Conservation (phyloP, 2,113 vertebrate species). For the Candoia aspera region DNA sequence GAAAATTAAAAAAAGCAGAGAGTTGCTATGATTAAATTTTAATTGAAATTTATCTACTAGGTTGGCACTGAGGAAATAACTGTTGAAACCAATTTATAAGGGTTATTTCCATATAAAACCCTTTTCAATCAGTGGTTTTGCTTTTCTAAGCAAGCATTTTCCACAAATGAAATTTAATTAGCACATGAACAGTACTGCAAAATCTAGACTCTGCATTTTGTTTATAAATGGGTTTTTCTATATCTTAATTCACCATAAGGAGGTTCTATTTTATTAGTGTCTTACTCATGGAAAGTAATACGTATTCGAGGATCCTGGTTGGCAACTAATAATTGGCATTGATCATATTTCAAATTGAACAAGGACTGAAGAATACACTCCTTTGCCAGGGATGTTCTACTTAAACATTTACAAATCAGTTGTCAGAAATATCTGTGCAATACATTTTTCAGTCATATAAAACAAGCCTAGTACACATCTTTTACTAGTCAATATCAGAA, state of each 20-base stretch:
- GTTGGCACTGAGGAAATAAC: slow-evolving; percentile 19
- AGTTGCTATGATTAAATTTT: slow-evolving; percentile 13
- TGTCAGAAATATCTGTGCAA: not conserved
- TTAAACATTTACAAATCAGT: not conserved
- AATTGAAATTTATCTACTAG: slow-evolving; percentile 9
- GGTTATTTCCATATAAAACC: slow-evolving; percentile 6
- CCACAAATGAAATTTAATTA: slow-evolving; percentile 8
- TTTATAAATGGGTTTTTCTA: not conserved
- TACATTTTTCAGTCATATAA: not conserved
- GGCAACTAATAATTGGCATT: not conserved
- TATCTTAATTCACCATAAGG: not conserved
- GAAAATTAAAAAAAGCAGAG: slow-evolving; percentile 16
- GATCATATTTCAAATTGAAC: not conserved
- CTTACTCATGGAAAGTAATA: not conserved
- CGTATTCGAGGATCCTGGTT: not conserved
- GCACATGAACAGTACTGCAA: not conserved
- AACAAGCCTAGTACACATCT: not conserved
- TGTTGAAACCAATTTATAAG: slow-evolving; percentile 27
- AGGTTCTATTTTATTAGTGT: not conserved
- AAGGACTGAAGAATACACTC: not conserved
- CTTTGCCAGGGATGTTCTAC: not conserved
- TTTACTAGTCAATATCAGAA: not conserved
- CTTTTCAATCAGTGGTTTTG: not conserved
- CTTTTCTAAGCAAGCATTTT: slow-evolving; percentile 19
- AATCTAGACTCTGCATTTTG: not conserved